Evolutionary conservation across 2,888 invertebrate species (phyloP).

Genomic region (Hypomecis atomaria): DNA sequence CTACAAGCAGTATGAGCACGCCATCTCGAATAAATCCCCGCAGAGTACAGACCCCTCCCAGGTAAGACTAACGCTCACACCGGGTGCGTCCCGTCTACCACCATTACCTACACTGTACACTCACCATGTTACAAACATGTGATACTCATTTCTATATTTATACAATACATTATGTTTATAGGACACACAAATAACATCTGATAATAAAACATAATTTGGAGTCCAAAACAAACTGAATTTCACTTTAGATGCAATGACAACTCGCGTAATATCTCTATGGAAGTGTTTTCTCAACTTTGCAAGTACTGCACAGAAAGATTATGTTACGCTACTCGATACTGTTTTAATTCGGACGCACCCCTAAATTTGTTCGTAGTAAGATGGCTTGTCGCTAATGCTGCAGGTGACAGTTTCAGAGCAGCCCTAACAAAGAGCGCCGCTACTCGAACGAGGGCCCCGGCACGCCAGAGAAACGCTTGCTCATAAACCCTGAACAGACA

Average conservation of each 20-base stretch:
- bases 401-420: constrained; percentile 80
- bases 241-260: neutral
- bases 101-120: constrained; percentile 2
- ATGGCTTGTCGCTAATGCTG: constrained; percentile 64
- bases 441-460: constrained; percentile 76
- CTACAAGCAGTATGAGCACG: constrained; percentile 92
- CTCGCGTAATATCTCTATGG: too few relatives aligned
- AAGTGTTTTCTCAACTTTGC: too few relatives aligned
- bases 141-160: neutral
- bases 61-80: constrained; percentile 59
- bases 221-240: too few relatives aligned
- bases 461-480: constrained; percentile 82
- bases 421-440: constrained; percentile 78
- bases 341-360: constrained; percentile 33
- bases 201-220: too few relatives aligned
- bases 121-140: neutral
- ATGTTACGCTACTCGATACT: neutral
- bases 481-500: constrained; percentile 80
- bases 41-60: constrained; percentile 70
- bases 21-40: constrained; percentile 72
- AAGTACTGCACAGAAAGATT: neutral
- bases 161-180: neutral
- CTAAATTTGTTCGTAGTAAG: constrained; percentile 37
- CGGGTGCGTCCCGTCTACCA: constrained; percentile 58
- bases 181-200: neutral